A percentile compares a stretch with the other conserved stretches of the same genome.
These are phyloP conservation scores for Suillia variegata DNA, from an alignment of 2,888 invertebrate species.

Conservation along the genomic window DNA sequence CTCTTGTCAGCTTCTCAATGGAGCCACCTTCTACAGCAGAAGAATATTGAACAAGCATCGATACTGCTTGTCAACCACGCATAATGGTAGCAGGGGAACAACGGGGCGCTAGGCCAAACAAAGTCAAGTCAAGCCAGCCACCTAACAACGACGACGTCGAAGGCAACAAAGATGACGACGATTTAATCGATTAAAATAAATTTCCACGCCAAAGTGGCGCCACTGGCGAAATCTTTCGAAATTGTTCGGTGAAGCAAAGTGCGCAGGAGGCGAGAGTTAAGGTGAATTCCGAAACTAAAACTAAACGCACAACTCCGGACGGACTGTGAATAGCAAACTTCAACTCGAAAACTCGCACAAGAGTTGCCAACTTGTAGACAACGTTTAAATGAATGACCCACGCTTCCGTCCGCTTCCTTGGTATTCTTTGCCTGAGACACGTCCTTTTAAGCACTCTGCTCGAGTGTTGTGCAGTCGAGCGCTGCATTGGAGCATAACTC, in stretches of 20 bases:
- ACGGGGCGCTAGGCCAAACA: background rate
- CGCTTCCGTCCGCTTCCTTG: constrained; percentile 56
- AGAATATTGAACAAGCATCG: constrained; percentile 50
- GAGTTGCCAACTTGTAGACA: constrained; percentile 55
- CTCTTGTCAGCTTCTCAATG: too few relatives aligned
- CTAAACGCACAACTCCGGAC: too few relatives aligned
- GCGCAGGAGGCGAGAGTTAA: constrained; percentile 9
- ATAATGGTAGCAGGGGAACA: background rate
- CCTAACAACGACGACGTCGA: background rate
- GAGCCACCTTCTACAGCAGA: too few relatives aligned
- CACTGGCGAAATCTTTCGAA: constrained; percentile 37
- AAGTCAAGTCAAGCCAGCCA: background rate
- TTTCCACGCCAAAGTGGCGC: constrained; percentile 55
- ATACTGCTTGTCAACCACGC: too few relatives aligned
- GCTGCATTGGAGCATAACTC: background rate
- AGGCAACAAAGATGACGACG: background rate
- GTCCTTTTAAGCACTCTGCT: constrained; percentile 19
- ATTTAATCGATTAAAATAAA: constrained; percentile 52
- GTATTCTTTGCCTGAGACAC: too few relatives aligned
- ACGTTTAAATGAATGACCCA: constrained; percentile 58
- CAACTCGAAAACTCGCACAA: constrained; percentile 24
- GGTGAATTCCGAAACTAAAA: constrained; percentile 26
- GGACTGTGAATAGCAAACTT: too few relatives aligned
- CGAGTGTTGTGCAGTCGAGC: constrained; percentile 23
- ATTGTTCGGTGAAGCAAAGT: background rate